These are phyloP conservation scores for Microctonus hyperodae DNA, from an alignment of 2,888 invertebrate genomes.

Conservation along the genomic window DNA sequence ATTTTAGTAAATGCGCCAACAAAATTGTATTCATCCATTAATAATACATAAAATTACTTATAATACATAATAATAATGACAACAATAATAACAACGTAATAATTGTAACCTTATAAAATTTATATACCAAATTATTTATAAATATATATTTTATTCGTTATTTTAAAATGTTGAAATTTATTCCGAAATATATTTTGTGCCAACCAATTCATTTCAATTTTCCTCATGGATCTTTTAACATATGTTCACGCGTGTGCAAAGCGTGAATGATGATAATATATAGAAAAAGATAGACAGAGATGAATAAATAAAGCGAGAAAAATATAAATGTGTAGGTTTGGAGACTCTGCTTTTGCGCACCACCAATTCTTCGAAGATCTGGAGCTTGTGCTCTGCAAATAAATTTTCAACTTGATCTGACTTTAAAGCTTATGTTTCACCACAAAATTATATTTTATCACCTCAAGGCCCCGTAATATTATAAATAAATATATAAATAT, in stretches of 20 bases:
- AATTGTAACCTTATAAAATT: background rate
- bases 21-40: background rate
- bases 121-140: background rate
- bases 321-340: background rate
- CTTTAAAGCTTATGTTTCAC: background rate
- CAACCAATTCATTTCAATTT: slow-evolving; percentile 37
- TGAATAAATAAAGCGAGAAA: background rate
- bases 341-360: background rate
- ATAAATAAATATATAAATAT: background rate
- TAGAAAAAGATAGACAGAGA: background rate
- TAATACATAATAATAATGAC: too few species aligned
- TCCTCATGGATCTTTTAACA: slow-evolving; percentile 9
- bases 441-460: background rate
- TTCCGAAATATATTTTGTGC: slow-evolving; percentile 21
- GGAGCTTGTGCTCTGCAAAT: slow-evolving; percentile 29
- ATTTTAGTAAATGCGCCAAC: too few species aligned
- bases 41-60: background rate
- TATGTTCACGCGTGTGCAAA: slow-evolving; percentile 7
- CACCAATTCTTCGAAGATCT: slow-evolving; percentile 24
- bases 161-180: background rate
- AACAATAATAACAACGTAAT: background rate
- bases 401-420: slow-evolving; percentile 22
- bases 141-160: slow-evolving; percentile 1
- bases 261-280: background rate
- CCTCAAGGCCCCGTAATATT: background rate